These are phyloP conservation scores for Drosophila eohydei DNA, from an alignment of 2,888 invertebrate species.

Conservation along the genomic window DNA sequence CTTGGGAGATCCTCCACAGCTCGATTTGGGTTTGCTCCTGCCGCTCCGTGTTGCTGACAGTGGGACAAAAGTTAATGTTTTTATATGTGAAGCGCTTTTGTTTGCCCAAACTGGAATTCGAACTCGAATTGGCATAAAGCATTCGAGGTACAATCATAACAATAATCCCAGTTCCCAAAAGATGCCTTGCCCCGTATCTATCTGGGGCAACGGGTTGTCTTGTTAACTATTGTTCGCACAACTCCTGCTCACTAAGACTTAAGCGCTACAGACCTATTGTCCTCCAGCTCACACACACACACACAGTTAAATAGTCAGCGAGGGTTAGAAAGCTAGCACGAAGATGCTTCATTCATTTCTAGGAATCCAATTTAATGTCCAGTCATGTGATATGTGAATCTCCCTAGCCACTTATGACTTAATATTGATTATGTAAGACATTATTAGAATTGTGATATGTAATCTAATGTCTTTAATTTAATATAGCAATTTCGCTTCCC, in stretches of 20 bases:
- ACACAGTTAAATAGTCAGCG: slow-evolving; percentile 16
- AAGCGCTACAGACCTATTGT: slow-evolving; percentile 26
- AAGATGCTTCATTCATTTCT: slow-evolving; percentile 14
- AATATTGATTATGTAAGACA: slow-evolving; percentile 11
- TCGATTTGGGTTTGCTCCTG: slow-evolving; percentile 11
- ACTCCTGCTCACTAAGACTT: slow-evolving; percentile 28
- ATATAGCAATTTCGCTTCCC: neutral
- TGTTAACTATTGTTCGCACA: slow-evolving; percentile 16
- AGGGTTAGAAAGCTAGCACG: slow-evolving; percentile 1
- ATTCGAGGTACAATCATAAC: slow-evolving; percentile 37
- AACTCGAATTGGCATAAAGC: slow-evolving; percentile 59
- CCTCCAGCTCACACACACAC: slow-evolving; percentile 8
- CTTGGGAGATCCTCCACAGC: slow-evolving; percentile 37
- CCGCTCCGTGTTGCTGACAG: slow-evolving; percentile 14
- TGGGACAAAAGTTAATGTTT: slow-evolving; percentile 73
- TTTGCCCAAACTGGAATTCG: slow-evolving; percentile 67
- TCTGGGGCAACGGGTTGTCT: slow-evolving; percentile 56
- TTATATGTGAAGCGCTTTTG: slow-evolving; percentile 65
- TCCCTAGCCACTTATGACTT: slow-evolving; percentile 6
- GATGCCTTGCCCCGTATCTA: slow-evolving; percentile 38
- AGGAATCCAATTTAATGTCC: slow-evolving; percentile 24
- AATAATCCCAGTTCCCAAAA: slow-evolving; percentile 48
- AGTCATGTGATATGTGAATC: slow-evolving; percentile 19
- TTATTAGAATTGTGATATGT: slow-evolving; percentile 1
- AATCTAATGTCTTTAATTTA: neutral